Conservation (phyloP, 2,113 vertebrate species). For the Etheostoma cragini region DNA sequence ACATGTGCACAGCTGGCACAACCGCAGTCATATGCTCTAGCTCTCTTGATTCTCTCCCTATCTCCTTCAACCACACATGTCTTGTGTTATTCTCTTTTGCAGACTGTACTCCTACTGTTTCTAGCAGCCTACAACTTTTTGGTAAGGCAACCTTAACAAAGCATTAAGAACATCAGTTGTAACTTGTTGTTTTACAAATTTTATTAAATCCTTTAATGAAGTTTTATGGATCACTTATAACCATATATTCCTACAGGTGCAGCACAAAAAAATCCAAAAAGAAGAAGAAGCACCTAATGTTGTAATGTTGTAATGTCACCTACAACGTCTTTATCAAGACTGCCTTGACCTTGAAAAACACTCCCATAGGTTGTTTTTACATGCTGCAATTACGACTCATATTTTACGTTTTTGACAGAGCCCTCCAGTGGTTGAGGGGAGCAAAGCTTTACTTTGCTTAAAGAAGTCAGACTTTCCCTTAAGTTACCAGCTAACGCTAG, state of each 20-base stretch:
- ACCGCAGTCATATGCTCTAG: slow-evolving; percentile 2
- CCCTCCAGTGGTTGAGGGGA: too few species aligned
- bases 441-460: too few species aligned
- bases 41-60: not conserved
- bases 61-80: not conserved
- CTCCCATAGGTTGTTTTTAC: too few species aligned
- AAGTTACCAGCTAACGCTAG: too few species aligned
- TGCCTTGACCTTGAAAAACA: too few species aligned
- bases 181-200: not conserved
- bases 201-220: not conserved
- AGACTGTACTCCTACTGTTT: not conserved
- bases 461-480: too few species aligned
- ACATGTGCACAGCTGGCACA: slow-evolving; percentile 56
- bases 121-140: not conserved
- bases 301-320: not conserved
- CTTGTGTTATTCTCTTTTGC: not conserved
- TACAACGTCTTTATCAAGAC: not conserved
- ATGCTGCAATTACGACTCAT: too few species aligned
- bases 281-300: not conserved
- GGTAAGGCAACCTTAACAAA: not conserved
- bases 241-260: too few species aligned
- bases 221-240: not conserved
- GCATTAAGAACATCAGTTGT: not conserved
- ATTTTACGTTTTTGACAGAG: too few species aligned
- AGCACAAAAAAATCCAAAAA: not conserved